Base-by-base conservation (phyloP, 2,888 invertebrate genomes). In the Thymelicus acteon region DNA sequence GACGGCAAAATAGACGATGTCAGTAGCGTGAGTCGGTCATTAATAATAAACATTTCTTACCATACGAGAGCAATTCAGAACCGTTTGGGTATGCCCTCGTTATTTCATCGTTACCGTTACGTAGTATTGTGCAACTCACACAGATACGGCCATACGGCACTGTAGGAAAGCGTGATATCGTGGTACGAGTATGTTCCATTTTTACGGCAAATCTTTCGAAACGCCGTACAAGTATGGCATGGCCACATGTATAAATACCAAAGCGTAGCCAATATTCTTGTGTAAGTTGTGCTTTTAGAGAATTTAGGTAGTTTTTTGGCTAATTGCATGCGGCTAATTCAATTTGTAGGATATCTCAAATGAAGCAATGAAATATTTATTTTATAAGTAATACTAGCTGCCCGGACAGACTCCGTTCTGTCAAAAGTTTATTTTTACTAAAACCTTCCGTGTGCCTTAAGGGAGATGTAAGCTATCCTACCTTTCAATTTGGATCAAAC, bases 11-110 rank as follows among this genome's bases (percentile, higher is more conserved):
- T 44, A 44, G 31, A 31, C 31, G 31, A 44, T 44, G 44, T 44
- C 8, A 10, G 44, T 10, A 10, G 10, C 12, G 44, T 12, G 10
- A 12, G 4, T 12, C 10, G 4, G 44, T 44, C 44, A 44, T 44
- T 44, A 44, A 44, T 44, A 44, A 44, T 44, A 44, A 44, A 44
- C 44, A 44, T 10, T 72, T 68, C 70, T 73, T 73, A 73, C 70
- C 54, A 71, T 80, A 78, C 77, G 74, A 75, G 77, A 83, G 77
- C 74, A 75, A 64, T 64, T 64, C 60, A 49, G 64, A 60, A 60
- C 78, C 79, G 77, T 78, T 81, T 77, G 72, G 78, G 73, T 75
- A 75, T 83, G 84, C 82, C 83, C 81, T 82, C 85, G 82, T 84
- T 89, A 82, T 80, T 82, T 81, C 78, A 81, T 81, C 80, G 77